A percentile compares a stretch with the other conserved stretches of the same genome.
Conservation (phyloP, 1,140 invertebrate genomes). For the Cotesia chilonis region DNA sequence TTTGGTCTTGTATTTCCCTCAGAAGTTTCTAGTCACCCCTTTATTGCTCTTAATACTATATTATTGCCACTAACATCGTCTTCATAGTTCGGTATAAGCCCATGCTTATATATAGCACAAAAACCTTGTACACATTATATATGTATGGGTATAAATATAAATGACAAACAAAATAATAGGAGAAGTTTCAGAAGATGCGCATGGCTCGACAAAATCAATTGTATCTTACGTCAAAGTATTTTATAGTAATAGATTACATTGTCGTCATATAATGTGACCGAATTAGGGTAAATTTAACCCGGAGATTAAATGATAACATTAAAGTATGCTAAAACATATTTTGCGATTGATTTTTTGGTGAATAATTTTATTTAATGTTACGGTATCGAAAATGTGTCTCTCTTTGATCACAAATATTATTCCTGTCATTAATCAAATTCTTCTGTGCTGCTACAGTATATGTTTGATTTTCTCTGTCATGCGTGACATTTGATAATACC, state of each 20-base stretch:
- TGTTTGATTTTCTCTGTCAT: not conserved
- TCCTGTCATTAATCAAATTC: not conserved
- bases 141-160: not conserved
- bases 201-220: conserved; percentile 21
- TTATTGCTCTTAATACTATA: no score
- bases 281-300: not conserved
- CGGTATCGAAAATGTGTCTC: not conserved
- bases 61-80: not conserved
- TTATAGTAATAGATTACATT: not conserved
- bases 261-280: not conserved
- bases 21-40: not conserved
- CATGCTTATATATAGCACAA: not conserved
- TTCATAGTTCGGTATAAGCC: conserved; percentile 6
- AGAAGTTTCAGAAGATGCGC: not conserved
- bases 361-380: not conserved
- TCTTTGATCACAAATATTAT: no score
- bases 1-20: not conserved
- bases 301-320: not conserved
- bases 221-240: conserved; percentile 19
- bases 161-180: not conserved
- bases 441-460: not conserved
- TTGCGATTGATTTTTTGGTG: conserved; percentile 1
- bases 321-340: not conserved
- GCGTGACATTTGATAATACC: no score
- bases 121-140: no score